Conservation (phyloP, 2,888 invertebrate genomes). For the Cantharis flavilabris region DNA sequence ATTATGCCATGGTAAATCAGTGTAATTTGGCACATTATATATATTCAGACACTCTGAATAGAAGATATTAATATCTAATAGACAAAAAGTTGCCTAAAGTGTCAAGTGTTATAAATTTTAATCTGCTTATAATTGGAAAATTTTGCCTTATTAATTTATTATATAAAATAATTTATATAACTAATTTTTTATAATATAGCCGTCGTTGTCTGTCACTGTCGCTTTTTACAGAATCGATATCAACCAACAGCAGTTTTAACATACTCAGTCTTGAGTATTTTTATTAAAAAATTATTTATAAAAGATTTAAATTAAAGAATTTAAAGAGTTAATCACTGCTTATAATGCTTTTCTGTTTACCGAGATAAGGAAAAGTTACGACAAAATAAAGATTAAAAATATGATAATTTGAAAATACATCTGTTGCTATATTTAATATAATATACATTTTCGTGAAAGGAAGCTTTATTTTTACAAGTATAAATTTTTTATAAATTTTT, state of each 20-base stretch:
- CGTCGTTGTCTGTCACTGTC: too few relatives aligned
- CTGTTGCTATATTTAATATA: not conserved
- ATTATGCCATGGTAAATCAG: not conserved
- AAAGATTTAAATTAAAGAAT: not conserved
- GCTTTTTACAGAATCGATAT: too few relatives aligned
- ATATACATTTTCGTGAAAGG: not conserved
- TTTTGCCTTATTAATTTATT: too few relatives aligned
- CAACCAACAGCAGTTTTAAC: too few relatives aligned
- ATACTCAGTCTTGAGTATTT: too few relatives aligned
- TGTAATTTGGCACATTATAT: not conserved
- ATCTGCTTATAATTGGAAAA: not conserved
- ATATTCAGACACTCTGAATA: not conserved
- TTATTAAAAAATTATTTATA: not conserved
- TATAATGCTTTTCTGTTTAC: not conserved
- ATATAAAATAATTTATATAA: too few relatives aligned
- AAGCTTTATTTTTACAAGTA: not conserved
- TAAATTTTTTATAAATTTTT: not conserved
- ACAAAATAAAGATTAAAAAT: not conserved
- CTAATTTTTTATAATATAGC: too few relatives aligned
- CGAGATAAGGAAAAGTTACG: not conserved
- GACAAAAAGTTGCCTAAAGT: too few relatives aligned
- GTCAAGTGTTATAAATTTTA: not conserved
- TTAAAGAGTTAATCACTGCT: not conserved
- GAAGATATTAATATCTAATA: not conserved
- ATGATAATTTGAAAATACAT: not conserved